A percentile compares a stretch with the other conserved stretches of the same genome.
phyloP scores from a whole-genome alignment of 2,888 invertebrate genomes.

The Polia nebulosa region DNA sequence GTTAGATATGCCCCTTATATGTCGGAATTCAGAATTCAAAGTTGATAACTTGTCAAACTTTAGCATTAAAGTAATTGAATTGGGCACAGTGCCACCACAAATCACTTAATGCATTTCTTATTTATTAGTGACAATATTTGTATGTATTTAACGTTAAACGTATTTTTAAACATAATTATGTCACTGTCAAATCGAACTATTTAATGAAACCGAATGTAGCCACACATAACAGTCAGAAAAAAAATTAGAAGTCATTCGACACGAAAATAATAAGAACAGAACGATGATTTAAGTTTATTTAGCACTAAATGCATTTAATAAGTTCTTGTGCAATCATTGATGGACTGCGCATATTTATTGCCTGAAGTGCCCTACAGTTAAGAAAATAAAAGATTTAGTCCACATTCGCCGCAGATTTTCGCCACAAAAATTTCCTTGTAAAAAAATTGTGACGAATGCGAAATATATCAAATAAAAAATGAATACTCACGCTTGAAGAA shows the following conservation, averaged over 20 bases:
- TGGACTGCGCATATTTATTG: neutral
- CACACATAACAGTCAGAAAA: neutral
- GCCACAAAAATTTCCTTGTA: no score
- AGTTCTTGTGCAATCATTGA: neutral
- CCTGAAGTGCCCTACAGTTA: neutral
- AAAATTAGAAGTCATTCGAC: neutral
- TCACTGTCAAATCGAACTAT: neutral
- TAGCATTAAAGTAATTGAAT: no score
- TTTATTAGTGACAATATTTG: neutral
- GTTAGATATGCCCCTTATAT: no score
- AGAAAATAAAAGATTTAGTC: neutral
- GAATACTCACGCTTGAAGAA: slow-evolving; percentile 73
- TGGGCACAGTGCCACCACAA: no score
- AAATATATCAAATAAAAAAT: neutral
- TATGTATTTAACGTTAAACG: neutral
- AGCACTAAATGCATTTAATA: neutral
- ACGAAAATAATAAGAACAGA: neutral
- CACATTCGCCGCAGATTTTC: no score
- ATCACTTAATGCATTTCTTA: neutral
- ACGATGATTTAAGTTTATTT: neutral
- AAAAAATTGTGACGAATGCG: neutral
- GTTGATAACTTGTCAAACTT: no score
- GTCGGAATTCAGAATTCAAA: no score
- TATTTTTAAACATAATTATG: neutral
- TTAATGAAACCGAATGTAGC: neutral